Base-by-base conservation (phyloP, 1,140 invertebrate species). In the Musca domestica region DNA sequence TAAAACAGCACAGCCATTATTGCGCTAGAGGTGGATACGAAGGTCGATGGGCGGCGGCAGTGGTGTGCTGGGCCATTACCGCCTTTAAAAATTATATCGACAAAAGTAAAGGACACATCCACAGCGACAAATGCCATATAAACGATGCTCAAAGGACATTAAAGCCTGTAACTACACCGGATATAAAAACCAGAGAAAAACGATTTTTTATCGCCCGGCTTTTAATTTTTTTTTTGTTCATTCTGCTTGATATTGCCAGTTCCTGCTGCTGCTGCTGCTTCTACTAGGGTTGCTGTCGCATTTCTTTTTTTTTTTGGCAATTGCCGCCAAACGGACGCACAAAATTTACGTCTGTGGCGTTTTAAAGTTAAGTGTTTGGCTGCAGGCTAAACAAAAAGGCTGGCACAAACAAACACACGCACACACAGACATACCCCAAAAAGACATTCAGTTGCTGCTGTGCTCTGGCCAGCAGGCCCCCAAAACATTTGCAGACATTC, bases 31-130 rank as follows among this genome's bases (percentile, higher is more conserved):
- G n/a, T 64, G 20, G 14, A 41, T 10, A 41, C 14, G 20, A 20
- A 34, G 58, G 10, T 10, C 58, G 20, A 25, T 19, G 5, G 20
- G 27, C 58, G 27, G 2, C 9, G 58, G 23, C 30, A 17, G 49
- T 27, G 20, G 66, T 58, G 46, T 64, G 17, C 10, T 6, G 49
- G 23, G 17, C 41, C 41, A 49, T 64, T 67, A 63, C 56, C 46
- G 67, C 46, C 67, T 67, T 63, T 63, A 27, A 67, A 67, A 67
- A 67, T 63, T 63, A 61, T 48, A 46, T 27, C n/a, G 63, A 63
- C 27, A 34, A 17, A 51, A 63, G 63, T 49, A 49, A 67, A 67
- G 46, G 46, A 20, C 54, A 47, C 20, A 41, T 23, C 54, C 41
- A 41, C 66, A 58, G 27, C 27, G 27, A 34, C 56, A 27, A 27